Evolutionary conservation across 2,113 vertebrate species (phyloP).

Genomic region (Labeo catla): DNA sequence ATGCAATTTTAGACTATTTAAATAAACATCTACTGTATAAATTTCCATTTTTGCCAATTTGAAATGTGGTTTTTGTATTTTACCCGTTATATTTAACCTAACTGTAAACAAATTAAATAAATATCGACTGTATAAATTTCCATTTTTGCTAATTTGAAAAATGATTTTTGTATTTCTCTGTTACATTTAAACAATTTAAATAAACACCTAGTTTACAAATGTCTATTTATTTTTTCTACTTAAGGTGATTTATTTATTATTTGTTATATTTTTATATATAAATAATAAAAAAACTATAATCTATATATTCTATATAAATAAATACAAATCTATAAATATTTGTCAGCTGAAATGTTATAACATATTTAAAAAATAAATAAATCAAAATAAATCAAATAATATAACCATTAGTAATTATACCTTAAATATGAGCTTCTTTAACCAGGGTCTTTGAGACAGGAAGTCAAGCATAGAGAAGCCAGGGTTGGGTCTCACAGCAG

Average conservation of each 20-base stretch:
- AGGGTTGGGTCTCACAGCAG: constrained; percentile 83
- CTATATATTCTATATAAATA: too few species aligned
- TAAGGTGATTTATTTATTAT: too few species aligned
- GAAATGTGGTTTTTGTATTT: too few species aligned
- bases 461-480: constrained; percentile 97
- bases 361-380: neutral
- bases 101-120: too few species aligned
- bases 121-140: too few species aligned
- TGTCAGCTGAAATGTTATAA: neutral
- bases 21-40: too few species aligned
- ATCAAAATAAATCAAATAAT: neutral
- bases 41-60: too few species aligned
- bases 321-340: neutral
- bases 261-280: too few species aligned
- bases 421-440: constrained; percentile 95
- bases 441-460: constrained; percentile 89
- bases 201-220: neutral
- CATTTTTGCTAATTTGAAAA: too few species aligned
- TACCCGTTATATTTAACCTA: too few species aligned
- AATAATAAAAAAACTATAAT: too few species aligned
- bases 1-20: too few species aligned
- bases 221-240: neutral
- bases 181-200: neutral
- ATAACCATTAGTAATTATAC: constrained; percentile 60
- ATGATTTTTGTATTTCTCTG: neutral